These are phyloP conservation scores for Lepidothrix coronata DNA, from an alignment of 2,113 vertebrate genomes.

Conservation along the genomic window DNA sequence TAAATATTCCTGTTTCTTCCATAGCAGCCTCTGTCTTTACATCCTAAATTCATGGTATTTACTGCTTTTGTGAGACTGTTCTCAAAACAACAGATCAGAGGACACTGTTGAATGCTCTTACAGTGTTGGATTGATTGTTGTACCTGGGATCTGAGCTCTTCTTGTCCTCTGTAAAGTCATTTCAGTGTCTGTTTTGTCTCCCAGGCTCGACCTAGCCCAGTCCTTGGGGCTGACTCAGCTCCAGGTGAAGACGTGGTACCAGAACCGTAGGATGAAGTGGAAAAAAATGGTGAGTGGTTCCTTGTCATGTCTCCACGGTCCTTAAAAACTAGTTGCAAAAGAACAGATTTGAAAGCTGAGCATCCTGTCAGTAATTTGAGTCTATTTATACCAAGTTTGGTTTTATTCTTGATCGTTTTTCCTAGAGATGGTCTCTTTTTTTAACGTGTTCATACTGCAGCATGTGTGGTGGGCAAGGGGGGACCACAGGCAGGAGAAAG, in stretches of 20 bases:
- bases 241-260: conserved; percentile 99
- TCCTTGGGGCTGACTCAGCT: conserved; percentile 95
- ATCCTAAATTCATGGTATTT: background rate
- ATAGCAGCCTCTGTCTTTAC: background rate
- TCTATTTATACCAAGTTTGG: background rate
- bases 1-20: background rate
- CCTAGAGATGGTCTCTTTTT: background rate
- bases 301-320: background rate
- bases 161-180: background rate
- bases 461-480: background rate
- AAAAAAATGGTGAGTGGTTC: conserved; percentile 92
- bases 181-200: background rate
- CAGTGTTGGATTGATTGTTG: background rate
- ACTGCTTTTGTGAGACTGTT: background rate
- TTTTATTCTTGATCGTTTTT: background rate
- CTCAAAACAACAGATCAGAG: background rate
- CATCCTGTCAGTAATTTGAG: background rate
- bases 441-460: background rate
- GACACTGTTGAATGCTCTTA: background rate
- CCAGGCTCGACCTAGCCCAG: conserved; percentile 93
- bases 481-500: background rate
- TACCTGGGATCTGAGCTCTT: background rate
- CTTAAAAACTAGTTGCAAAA: background rate
- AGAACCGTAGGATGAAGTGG: conserved; percentile 99
- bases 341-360: background rate